Evolutionary conservation across 53 echinoderm and acorn worm genomes (phyloP), one percentile per base, ranked within the genome.

Genomic region (Luidia sarsii): DNA sequence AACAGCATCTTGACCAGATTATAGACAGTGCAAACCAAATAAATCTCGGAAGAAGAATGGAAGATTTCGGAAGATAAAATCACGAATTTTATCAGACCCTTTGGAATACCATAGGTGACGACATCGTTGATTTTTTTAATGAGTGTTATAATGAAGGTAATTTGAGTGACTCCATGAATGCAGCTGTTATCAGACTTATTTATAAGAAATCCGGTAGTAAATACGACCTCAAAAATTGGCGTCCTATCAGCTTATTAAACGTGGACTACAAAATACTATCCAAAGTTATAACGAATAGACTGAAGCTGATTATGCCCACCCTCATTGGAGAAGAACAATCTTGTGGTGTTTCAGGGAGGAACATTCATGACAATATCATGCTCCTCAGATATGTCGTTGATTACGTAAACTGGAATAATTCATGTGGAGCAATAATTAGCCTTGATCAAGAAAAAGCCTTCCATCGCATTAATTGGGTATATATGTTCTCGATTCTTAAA

Each of bases 171-270:
- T 24, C 67, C 2, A 67, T 67, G 67, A 67, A 67, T 28, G 3
- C 25, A 8, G 70, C 50, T 3, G 23, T 70, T 7, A 70, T 70
- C 0, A 30, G 70, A 51, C 31, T 70, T 14, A 50, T 70, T 34
- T 51, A 70, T 33, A 70, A 30, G 29, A 70, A 30, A 70, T 70
- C n/a, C n/a, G n/a, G n/a, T n/a, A n/a, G n/a, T n/a, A n/a, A n/a
- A n/a, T n/a, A n/a, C n/a, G n/a, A n/a, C n/a, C n/a, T n/a, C n/a
- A n/a, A n/a, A n/a, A n/a, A n/a, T n/a, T n/a, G n/a, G n/a, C n/a
- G n/a, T n/a, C n/a, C n/a, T n/a, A n/a, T n/a, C n/a, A n/a, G n/a
- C n/a, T n/a, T n/a, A n/a, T n/a, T n/a, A n/a, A n/a, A n/a, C n/a
- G n/a, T n/a, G n/a, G n/a, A n/a, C n/a, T n/a, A n/a, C n/a, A n/a